Conservation (phyloP, 1,140 invertebrate species). For the Harlomillsia oculata region DNA sequence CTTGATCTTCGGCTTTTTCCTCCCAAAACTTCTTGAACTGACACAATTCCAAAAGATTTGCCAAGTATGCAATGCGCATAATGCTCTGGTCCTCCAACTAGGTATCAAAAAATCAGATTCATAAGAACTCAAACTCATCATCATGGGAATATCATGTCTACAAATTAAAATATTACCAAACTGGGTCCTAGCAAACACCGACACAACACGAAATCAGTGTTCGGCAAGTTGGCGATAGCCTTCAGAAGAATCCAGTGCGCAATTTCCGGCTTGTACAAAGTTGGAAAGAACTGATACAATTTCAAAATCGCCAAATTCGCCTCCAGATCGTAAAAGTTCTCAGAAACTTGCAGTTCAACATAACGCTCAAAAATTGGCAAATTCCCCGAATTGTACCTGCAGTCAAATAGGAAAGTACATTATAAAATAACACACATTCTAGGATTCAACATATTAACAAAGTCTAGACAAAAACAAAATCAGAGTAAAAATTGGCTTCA, state of each 20-base stretch:
- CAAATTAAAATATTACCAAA: conserved; percentile 52
- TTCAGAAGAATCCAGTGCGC: conserved; percentile 81
- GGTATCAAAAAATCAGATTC: conserved; percentile 39
- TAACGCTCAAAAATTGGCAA: conserved; percentile 78
- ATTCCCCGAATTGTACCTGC: conserved; percentile 90
- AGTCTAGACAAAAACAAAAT: no score
- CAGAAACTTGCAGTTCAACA: conserved; percentile 80
- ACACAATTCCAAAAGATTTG: conserved; percentile 83
- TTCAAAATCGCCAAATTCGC: conserved; percentile 83
- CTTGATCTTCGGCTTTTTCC: conserved; percentile 46
- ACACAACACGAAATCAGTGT: conserved; percentile 92
- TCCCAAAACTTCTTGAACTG: conserved; percentile 61
- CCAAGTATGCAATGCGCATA: conserved; percentile 74
- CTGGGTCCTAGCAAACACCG: conserved; percentile 83
- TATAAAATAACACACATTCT: no score
- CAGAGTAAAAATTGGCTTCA: no score
- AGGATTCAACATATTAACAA: no score
- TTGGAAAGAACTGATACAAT: conserved; percentile 89
- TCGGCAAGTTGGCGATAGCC: conserved; percentile 88
- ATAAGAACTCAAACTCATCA: not conserved
- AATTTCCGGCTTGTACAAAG: conserved; percentile 70
- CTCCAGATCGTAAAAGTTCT: conserved; percentile 92
- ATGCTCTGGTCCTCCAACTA: conserved; percentile 74
- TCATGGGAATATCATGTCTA: not conserved
- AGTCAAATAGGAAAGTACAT: conserved; percentile 36